Evolutionary conservation across 2,113 vertebrate species (phyloP).

Genomic region (Dasypus novemcinctus): DNA sequence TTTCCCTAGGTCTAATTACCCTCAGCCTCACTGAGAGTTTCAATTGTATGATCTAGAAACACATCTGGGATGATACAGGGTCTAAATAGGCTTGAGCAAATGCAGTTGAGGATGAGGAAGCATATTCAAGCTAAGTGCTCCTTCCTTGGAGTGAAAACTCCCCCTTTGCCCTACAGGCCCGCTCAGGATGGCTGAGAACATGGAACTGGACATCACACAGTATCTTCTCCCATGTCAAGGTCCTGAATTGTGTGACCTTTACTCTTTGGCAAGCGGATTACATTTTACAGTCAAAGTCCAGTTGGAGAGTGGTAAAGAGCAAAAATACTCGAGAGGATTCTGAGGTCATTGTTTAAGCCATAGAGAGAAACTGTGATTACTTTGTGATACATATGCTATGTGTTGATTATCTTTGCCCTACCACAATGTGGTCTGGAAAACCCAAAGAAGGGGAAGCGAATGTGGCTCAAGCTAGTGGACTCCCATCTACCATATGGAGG

Average conservation of each 20-base stretch:
- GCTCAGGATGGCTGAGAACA: no score
- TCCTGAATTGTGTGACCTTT: no score
- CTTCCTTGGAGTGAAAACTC: not conserved
- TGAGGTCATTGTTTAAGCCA: not conserved
- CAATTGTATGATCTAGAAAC: not conserved
- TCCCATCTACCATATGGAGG: no score
- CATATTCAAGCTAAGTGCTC: not conserved
- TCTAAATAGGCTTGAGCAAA: not conserved
- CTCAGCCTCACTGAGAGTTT: not conserved
- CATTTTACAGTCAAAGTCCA: not conserved
- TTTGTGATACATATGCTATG: accelerated
- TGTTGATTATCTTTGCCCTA: no score
- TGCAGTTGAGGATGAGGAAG: accelerated
- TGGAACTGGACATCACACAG: not conserved
- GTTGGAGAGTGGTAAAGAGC: not conserved
- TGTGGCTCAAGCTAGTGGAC: no score
- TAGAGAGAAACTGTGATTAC: not conserved
- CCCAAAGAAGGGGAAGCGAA: not conserved
- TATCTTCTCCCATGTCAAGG: not conserved
- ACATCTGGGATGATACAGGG: not conserved
- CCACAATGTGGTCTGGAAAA: not conserved
- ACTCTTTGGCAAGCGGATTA: not conserved
- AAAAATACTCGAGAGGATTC: not conserved
- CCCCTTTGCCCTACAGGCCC: not conserved
- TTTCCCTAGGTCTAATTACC: not conserved